Evolutionary conservation across 2,888 invertebrate species (phyloP).

Genomic region (Thelaira solivaga): DNA sequence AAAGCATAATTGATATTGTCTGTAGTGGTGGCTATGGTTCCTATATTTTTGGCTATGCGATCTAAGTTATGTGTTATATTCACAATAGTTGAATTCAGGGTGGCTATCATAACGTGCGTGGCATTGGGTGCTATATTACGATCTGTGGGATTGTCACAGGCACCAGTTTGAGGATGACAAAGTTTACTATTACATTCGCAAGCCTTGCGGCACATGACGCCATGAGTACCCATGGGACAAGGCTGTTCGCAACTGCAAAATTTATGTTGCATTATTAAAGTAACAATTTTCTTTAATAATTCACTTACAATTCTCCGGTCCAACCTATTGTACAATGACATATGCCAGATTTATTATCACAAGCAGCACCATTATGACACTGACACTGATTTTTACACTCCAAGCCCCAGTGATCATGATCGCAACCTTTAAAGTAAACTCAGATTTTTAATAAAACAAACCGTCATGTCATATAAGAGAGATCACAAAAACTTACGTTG

Average conservation of each 20-base stretch:
- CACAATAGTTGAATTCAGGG: conserved; percentile 74
- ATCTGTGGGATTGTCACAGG: conserved; percentile 63
- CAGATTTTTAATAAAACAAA: neutral
- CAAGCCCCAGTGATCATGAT: conserved; percentile 84
- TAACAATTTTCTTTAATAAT: neutral
- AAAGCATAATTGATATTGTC: conserved; percentile 51
- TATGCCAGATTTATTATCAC: conserved; percentile 81
- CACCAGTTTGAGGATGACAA: conserved; percentile 71
- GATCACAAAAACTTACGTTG: conserved; percentile 70
- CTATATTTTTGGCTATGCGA: conserved; percentile 72
- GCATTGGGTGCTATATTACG: conserved; percentile 65
- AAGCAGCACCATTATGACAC: conserved; percentile 81
- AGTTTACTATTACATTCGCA: conserved; percentile 72
- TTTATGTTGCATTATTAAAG: neutral
- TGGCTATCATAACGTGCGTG: conserved; percentile 74
- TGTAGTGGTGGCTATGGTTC: conserved; percentile 64
- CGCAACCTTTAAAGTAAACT: conserved; percentile 80
- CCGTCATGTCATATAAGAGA: neutral
- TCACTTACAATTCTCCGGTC: conserved; percentile 82
- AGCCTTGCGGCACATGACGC: conserved; percentile 73
- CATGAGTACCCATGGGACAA: conserved; percentile 74
- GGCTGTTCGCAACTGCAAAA: conserved; percentile 73
- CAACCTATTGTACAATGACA: conserved; percentile 84
- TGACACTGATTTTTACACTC: conserved; percentile 83
- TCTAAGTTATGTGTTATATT: conserved; percentile 75